These are phyloP conservation scores for Andrena chrysosceles DNA, from an alignment of 2,888 invertebrate species.

Conservation along the genomic window DNA sequence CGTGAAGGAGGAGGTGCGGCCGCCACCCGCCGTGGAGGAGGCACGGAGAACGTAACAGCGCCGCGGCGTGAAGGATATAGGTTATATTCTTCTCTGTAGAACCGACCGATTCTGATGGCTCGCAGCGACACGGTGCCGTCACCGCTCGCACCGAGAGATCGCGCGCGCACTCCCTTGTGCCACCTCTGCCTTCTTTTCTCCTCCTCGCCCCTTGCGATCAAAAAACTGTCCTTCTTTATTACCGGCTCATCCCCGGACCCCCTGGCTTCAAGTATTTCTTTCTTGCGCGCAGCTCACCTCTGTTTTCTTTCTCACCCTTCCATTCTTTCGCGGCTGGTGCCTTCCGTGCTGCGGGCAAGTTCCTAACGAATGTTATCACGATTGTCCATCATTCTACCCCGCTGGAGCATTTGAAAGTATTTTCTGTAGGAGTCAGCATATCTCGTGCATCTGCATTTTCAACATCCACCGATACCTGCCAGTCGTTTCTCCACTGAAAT, in stretches of 20 bases:
- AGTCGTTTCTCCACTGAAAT: constrained; percentile 13
- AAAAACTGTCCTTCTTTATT: constrained; percentile 11
- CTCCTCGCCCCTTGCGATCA: neutral
- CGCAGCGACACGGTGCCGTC: constrained; percentile 44
- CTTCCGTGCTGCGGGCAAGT: neutral
- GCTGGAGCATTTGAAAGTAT: neutral
- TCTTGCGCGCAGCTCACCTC: neutral
- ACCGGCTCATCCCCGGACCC: constrained; percentile 11
- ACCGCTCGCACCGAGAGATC: constrained; percentile 29
- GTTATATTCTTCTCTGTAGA: constrained; percentile 62
- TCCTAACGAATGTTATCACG: neutral
- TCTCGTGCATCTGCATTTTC: constrained; percentile 3
- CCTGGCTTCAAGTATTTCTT: constrained; percentile 8
- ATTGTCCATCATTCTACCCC: constrained; percentile 4
- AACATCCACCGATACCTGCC: constrained; percentile 6
- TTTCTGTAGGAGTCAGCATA: neutral
- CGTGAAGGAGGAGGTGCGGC: constrained; percentile 87
- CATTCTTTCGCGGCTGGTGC: constrained; percentile 8
- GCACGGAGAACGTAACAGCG: constrained; percentile 88
- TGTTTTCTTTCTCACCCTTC: constrained; percentile 1
- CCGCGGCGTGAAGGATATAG: constrained; percentile 63
- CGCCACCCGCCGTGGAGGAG: constrained; percentile 85
- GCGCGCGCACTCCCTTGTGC: constrained; percentile 40
- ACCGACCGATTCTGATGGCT: constrained; percentile 59
- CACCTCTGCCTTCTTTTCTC: constrained; percentile 3